A percentile compares a stretch with the other conserved stretches of the same genome.
Evolutionary conservation across 92 coral and sea anemone species (phyloP).

Genomic region (Heliopora coerulea): DNA sequence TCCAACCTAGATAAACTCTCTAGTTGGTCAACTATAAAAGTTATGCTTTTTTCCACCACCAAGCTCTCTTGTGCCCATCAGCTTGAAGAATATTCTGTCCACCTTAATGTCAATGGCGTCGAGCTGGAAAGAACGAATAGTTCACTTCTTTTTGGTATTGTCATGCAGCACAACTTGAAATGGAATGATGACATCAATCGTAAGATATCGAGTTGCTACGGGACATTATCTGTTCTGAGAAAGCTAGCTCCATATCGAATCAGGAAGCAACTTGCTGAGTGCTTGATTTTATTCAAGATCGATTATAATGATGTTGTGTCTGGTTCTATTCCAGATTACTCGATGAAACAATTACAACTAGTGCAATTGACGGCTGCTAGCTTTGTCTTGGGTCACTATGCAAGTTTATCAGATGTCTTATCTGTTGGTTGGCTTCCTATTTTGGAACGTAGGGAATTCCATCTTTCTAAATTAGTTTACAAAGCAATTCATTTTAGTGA

Average conservation of each 20-base stretch:
- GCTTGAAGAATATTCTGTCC: slow-evolving; percentile 14
- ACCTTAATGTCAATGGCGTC: slow-evolving; percentile 18
- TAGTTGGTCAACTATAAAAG: slow-evolving; percentile 41
- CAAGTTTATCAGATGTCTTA: slow-evolving; percentile 1
- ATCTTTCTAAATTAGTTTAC: slow-evolving; percentile 10
- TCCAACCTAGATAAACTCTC: slow-evolving; percentile 7
- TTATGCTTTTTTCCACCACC: slow-evolving; percentile 37
- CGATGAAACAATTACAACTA: slow-evolving; percentile 16
- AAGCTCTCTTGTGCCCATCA: slow-evolving; percentile 28
- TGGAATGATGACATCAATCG: slow-evolving; percentile 31
- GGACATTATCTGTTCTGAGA: slow-evolving; percentile 30
- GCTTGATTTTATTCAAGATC: slow-evolving; percentile 23
- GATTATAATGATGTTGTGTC: slow-evolving; percentile 38
- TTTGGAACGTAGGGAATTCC: slow-evolving; percentile 35
- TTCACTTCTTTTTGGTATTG: slow-evolving; percentile 19
- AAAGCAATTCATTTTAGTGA: slow-evolving; percentile 18
- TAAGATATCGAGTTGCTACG: slow-evolving; percentile 36
- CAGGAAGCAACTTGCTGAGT: slow-evolving; percentile 45
- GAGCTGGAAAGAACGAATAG: slow-evolving; percentile 4
- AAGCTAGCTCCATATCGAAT: slow-evolving; percentile 43
- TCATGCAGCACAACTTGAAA: slow-evolving; percentile 25
- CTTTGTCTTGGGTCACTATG: slow-evolving; percentile 24
- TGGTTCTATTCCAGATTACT: slow-evolving; percentile 30
- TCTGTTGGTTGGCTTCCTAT: slow-evolving; percentile 45
- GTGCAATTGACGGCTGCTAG: slow-evolving; percentile 37